Conservation (phyloP, 2,888 invertebrate species). For the Apantesis nais region DNA sequence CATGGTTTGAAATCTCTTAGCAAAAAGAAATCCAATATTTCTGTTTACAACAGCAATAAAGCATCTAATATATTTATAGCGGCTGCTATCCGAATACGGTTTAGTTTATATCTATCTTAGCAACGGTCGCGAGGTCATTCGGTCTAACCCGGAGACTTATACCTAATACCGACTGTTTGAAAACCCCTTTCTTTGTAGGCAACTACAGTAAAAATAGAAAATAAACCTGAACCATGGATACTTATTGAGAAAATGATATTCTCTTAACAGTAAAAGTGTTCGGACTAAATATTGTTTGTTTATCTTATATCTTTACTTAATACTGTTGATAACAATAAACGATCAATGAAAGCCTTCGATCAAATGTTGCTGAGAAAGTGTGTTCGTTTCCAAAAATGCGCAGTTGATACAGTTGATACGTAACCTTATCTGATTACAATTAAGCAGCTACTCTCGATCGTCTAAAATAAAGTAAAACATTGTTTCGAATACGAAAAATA, state of each 20-base stretch:
- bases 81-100: constrained; percentile 12
- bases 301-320: too few relatives aligned
- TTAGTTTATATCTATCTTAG: constrained; percentile 11
- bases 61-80: background rate
- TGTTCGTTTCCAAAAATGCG: background rate
- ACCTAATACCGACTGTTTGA: constrained; percentile 12
- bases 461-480: background rate
- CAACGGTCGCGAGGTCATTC: constrained; percentile 30
- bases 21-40: background rate
- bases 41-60: constrained; percentile 24
- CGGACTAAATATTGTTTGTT: too few relatives aligned
- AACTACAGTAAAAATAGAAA: constrained; percentile 18
- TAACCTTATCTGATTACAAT: background rate
- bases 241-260: background rate
- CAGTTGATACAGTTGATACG: background rate
- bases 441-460: background rate
- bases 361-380: background rate
- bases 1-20: background rate
- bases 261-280: too few relatives aligned
- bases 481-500: background rate
- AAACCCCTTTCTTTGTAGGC: constrained; percentile 22
- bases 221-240: constrained; percentile 26
- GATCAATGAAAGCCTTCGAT: background rate
- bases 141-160: constrained; percentile 18
- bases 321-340: background rate